Evolutionary conservation across 2,113 vertebrate species (phyloP).

Genomic region (Pedionomus torquatus): DNA sequence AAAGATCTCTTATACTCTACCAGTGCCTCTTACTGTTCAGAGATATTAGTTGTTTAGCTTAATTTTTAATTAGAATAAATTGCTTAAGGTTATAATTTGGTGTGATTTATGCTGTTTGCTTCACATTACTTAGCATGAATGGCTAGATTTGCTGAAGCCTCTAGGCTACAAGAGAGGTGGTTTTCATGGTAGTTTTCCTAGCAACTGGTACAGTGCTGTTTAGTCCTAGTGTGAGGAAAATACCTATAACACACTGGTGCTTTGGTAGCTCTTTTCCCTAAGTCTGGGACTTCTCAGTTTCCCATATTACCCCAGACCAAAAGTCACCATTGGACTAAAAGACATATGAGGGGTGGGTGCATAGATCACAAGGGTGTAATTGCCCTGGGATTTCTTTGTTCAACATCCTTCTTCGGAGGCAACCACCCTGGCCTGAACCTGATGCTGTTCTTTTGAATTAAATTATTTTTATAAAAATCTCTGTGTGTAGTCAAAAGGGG

Average conservation of each 20-base stretch:
- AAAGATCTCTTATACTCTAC: background rate
- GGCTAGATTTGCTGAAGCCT: background rate
- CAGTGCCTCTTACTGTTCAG: background rate
- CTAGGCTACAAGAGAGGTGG: background rate
- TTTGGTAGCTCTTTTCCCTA: background rate
- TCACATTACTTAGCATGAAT: background rate
- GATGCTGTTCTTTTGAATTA: background rate
- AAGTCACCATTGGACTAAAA: background rate
- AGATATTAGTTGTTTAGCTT: background rate
- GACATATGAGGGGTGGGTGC: background rate
- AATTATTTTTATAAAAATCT: background rate
- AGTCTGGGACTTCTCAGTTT: background rate
- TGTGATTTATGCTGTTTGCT: background rate
- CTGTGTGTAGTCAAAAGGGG: background rate
- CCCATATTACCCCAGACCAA: background rate
- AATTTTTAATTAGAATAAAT: background rate
- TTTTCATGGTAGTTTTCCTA: background rate
- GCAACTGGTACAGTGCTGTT: background rate
- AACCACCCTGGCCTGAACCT: background rate
- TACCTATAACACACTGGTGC: background rate
- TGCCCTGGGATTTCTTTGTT: background rate
- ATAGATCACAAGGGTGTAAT: background rate
- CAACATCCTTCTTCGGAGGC: background rate
- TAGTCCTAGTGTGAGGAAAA: background rate
- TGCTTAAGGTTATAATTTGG: background rate